Evolutionary conservation across 1,140 invertebrate species (phyloP), one percentile per base, ranked within the genome.

Genomic region (Hyposmocoma kahamanoa): DNA sequence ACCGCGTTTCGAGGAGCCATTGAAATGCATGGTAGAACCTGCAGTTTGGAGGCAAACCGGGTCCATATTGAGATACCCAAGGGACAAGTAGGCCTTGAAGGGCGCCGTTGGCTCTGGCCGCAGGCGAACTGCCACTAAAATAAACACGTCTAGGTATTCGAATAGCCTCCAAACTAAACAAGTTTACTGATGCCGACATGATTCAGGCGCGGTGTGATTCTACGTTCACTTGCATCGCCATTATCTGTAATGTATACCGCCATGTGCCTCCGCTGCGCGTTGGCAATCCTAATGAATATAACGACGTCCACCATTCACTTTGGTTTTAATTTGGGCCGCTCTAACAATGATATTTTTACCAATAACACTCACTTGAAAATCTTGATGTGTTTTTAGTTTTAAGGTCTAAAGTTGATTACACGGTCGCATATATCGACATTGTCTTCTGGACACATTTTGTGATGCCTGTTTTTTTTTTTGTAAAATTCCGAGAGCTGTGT

Each of bases 111-210:
- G n/a, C n/a, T n/a, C n/a, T n/a, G n/a, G 30, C 30, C 15, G 10
- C 30, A 15, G 11, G 32, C 32, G 18, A 17, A 36, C 15, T 36
- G 32, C 32, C n/a, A 17, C 13, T 36, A 36, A 15, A 36, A 17
- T 36, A 36, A 36, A 36, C 18, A 36, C 32, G 32, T 15, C 32
- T 36, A 36, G 32, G 32, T 36, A 36, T 36, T 36, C 32, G 11
- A 36, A 10, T 17, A 36, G 32, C 32, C 32, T 36, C 18, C 32
- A 17, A 36, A 17, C 32, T 36, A 36, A 36, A 36, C 32, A 36
- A 36, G 32, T n/a, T 36, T 36, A 36, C 32, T 17, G 32, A 36
- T 36, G 32, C 32, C 32, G 32, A 36, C 32, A 36, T 36, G 32
- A 17, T 13, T 9, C 15, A 5, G 32, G 32, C 32, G 32, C 32